Evolutionary conservation across 1,140 invertebrate genomes (phyloP).

Genomic region (Charaxes varanes): DNA sequence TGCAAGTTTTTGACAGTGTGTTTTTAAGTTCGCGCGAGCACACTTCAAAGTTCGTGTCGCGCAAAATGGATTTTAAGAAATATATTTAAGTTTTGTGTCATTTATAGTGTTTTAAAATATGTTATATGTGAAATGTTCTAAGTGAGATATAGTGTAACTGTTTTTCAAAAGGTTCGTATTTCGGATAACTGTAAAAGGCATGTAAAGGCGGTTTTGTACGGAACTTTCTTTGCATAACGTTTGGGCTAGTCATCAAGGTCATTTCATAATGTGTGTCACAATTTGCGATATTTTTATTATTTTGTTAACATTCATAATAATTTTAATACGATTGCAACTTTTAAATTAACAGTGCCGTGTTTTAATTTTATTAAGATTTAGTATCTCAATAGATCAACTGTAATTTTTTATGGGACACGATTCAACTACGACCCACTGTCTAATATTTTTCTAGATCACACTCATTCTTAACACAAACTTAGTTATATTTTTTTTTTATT

Average conservation of each 20-base stretch:
- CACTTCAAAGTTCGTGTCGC: constrained; percentile 25
- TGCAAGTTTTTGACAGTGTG: constrained; percentile 69
- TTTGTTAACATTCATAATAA: too few relatives aligned
- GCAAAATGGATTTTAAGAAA: constrained; percentile 34
- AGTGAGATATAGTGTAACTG: constrained; percentile 16
- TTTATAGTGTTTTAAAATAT: constrained; percentile 19
- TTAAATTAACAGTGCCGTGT: too few relatives aligned
- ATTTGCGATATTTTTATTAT: too few relatives aligned
- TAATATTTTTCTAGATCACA: too few relatives aligned
- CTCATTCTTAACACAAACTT: too few relatives aligned
- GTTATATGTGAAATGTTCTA: constrained; percentile 23
- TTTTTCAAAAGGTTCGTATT: constrained; percentile 31
- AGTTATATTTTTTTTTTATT: too few relatives aligned
- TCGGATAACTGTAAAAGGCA: constrained; percentile 22
- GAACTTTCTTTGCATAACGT: constrained; percentile 39
- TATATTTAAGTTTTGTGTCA: constrained; percentile 27
- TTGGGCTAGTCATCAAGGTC: constrained; percentile 48
- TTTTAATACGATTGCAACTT: background rate
- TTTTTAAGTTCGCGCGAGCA: constrained; percentile 42
- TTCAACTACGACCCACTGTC: too few relatives aligned
- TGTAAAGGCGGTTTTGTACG: constrained; percentile 30
- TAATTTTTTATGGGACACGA: too few relatives aligned
- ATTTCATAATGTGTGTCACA: constrained; percentile 18
- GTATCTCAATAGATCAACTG: too few relatives aligned
- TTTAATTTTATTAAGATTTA: too few relatives aligned